A percentile compares a stretch with the other conserved stretches of the same genome.
These are phyloP conservation scores for Vanessa atalanta DNA, from an alignment of 1,140 invertebrate genomes.

Conservation along the genomic window DNA sequence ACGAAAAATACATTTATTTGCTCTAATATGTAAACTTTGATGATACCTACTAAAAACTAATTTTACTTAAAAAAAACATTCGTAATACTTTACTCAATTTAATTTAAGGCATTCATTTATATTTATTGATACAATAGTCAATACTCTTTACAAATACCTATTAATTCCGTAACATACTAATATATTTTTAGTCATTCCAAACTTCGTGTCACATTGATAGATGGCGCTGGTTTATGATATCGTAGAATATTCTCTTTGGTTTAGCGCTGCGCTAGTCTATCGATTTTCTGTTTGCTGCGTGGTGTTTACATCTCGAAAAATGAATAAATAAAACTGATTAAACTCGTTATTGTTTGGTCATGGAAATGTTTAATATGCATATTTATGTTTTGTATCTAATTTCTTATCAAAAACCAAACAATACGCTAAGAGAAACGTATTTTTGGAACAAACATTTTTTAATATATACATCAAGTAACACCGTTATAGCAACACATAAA, in stretches of 20 bases:
- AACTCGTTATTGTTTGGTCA: neutral
- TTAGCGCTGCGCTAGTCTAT: conserved; percentile 74
- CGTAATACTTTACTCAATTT: neutral
- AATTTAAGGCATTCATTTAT: neutral
- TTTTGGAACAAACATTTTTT: conserved; percentile 5
- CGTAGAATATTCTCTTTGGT: conserved; percentile 63
- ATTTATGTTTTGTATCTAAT: neutral
- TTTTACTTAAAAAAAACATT: neutral
- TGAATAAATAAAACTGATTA: neutral
- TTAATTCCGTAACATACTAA: neutral
- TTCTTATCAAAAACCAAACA: neutral
- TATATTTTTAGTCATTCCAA: conserved; percentile 4
- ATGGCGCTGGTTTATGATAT: conserved; percentile 52
- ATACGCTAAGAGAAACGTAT: conserved; percentile 18
- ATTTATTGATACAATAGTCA: neutral
- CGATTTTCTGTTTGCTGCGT: conserved; percentile 62
- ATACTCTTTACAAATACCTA: neutral
- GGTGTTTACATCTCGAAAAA: conserved; percentile 69
- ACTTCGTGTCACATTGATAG: conserved; percentile 34
- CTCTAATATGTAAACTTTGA: neutral
- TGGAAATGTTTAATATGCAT: neutral
- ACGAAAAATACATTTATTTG: no score
- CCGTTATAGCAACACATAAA: conserved; percentile 63
- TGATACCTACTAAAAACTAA: no score
- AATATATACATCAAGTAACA: conserved; percentile 11